A percentile compares a stretch with the other conserved stretches of the same genome.
These are phyloP conservation scores for Drosophila erecta DNA, from an alignment of 1,140 invertebrate genomes.

Conservation along the genomic window DNA sequence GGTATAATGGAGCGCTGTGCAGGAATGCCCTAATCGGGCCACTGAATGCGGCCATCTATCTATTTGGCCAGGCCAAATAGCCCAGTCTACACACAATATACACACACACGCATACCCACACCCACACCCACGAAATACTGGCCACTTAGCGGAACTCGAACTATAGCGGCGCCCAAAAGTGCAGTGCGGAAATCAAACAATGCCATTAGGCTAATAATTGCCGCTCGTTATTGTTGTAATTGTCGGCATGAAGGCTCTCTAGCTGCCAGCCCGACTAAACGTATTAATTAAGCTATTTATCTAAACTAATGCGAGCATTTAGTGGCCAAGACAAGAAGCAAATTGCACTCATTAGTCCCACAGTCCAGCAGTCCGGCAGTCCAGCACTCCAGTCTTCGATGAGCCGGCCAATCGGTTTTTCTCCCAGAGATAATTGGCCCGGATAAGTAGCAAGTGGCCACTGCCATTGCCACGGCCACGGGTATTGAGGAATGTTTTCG, in stretches of 20 bases:
- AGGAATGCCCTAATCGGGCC: constrained; percentile 29
- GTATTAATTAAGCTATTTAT: constrained; percentile 84
- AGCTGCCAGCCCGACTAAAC: constrained; percentile 50
- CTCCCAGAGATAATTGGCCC: constrained; percentile 67
- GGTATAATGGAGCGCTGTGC: constrained; percentile 14
- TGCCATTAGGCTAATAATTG: constrained; percentile 79
- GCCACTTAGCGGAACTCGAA: constrained; percentile 47
- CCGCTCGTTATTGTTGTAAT: constrained; percentile 79
- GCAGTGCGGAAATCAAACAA: constrained; percentile 75
- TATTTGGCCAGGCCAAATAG: constrained; percentile 36
- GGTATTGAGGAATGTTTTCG: constrained; percentile 51
- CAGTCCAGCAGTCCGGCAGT: neutral
- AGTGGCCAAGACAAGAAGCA: constrained; percentile 81
- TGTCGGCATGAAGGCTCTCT: constrained; percentile 37
- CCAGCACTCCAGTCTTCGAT: constrained; percentile 50
- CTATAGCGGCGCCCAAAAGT: constrained; percentile 29
- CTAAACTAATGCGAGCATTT: constrained; percentile 83
- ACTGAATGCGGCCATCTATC: constrained; percentile 43
- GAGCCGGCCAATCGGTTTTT: constrained; percentile 64
- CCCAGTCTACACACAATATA: neutral
- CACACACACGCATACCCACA: constrained; percentile 1
- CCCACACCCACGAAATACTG: constrained; percentile 21
- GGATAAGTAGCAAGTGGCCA: constrained; percentile 52
- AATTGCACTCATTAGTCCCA: constrained; percentile 77
- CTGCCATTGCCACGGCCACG: neutral